Base-by-base conservation (phyloP, 2,797 vertebrate species). In the Smutsia temminckii region DNA sequence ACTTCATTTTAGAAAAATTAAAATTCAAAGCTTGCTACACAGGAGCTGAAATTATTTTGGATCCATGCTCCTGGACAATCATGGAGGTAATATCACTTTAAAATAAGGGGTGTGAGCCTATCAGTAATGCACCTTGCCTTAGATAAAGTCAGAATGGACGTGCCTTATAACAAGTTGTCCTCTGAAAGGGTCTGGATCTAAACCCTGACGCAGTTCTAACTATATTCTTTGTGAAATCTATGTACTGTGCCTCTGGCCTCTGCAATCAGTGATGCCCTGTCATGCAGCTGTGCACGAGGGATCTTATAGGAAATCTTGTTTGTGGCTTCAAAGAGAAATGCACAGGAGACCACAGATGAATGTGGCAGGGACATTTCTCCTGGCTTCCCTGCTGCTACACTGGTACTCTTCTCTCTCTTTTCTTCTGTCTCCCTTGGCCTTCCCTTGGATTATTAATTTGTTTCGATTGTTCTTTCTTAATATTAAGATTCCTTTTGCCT, bases 241-340 rank as follows among this genome's bases (percentile, higher is more conserved):
- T 80, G 91, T 90, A 57, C 25, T 20, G 59, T 40, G 29, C 23
- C 64, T 94, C 78, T 92, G 68, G 29, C 23, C 64, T 94, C 78
- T 92, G 68, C 11, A 57, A 66, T 96, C 81, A 83, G 42, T 49
- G 66, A 71, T 23, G 59, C 29, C 69, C 79, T 51, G 25, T n/a
- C 94, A 66, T 9, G 51, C 27, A 93, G 63, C 23, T 37, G 75
- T n/a, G 55, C 53, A 46, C 6, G n/a, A 85, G 46, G 0, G 0
- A 74, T 63, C 75, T 90, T 89, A 78, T 5, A 53, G 81, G 77
- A 90, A 86, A 90, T 94, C 64, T 32, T 77, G 88, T 53, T 91
- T 90, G 69, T 66, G 57, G 89, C 51, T 95, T 94, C 53, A 21
- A 40, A 69, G 40, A 71, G 37, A 86, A 94, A 79, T 83, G 57